Percentiles rank a stretch among this genome's conserved stretches.
Evolutionary conservation across 2,888 invertebrate species (phyloP).

Genomic region (Tetragonula carbonaria): DNA sequence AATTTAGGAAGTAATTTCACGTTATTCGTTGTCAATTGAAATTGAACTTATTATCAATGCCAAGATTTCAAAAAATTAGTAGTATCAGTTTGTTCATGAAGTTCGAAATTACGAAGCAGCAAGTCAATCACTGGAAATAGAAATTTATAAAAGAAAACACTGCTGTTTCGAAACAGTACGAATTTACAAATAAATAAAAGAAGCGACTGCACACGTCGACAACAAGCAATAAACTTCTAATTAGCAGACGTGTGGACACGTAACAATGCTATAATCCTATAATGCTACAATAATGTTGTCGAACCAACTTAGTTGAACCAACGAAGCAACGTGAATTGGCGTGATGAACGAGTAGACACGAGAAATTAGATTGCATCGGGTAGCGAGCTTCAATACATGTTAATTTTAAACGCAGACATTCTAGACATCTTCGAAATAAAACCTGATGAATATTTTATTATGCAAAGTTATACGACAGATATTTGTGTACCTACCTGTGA

Average conservation of each 20-base stretch:
- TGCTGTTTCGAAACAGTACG: no score
- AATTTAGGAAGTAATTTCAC: no score
- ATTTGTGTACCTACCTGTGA: conserved; percentile 77
- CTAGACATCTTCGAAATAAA: not conserved
- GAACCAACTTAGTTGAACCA: not conserved
- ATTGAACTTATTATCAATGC: not conserved
- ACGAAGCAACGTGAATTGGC: not conserved
- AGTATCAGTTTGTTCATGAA: no score
- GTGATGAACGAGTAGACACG: not conserved
- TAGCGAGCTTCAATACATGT: not conserved
- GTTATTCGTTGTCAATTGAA: not conserved
- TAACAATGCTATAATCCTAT: no score
- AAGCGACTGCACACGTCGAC: no score
- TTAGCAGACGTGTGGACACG: no score
- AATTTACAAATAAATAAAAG: no score
- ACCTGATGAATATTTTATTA: not conserved
- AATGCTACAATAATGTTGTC: not conserved
- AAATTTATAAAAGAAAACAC: no score
- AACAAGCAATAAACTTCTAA: no score
- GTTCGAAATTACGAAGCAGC: no score
- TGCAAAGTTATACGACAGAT: not conserved
- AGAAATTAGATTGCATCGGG: not conserved
- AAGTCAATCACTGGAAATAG: no score
- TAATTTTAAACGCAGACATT: not conserved
- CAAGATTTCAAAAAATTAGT: no score